Percentiles rank a stretch among this genome's conserved stretches.
Conservation (phyloP, 2,113 vertebrate genomes). For the Hassar affinis region DNA sequence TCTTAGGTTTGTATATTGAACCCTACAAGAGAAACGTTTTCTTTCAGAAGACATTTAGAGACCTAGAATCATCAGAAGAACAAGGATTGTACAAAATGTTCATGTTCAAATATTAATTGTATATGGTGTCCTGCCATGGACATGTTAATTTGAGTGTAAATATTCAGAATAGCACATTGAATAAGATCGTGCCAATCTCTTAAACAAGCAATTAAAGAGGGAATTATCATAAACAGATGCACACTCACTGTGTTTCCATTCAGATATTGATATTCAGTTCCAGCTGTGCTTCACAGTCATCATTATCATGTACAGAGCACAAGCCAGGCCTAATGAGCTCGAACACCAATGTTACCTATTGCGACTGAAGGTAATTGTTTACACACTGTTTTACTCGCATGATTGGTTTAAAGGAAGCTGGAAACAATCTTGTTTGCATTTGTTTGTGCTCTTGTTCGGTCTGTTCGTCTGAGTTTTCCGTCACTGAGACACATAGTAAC, state of each 20-base stretch:
- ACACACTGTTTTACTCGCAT: conserved; percentile 39
- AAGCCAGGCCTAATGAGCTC: conserved; percentile 39
- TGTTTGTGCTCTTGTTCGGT: conserved; percentile 9
- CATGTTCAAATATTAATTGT: not conserved
- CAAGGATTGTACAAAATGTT: not conserved
- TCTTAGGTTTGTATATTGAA: not conserved
- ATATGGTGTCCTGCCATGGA: not conserved
- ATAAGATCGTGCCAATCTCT: not conserved
- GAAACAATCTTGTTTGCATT: conserved; percentile 40
- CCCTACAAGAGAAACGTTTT: not conserved
- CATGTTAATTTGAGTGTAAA: not conserved
- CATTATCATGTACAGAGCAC: conserved; percentile 44
- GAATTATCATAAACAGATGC: conserved; percentile 23
- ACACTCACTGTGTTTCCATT: conserved; percentile 17
- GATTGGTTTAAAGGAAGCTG: conserved; percentile 36
- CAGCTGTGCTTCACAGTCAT: conserved; percentile 36
- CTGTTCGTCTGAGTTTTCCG: conserved; percentile 1
- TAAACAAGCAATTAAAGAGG: not conserved
- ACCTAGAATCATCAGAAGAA: not conserved
- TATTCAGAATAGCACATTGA: not conserved
- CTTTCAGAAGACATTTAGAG: not conserved
- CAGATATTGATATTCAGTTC: conserved; percentile 36
- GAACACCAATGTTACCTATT: conserved; percentile 41
- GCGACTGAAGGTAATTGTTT: conserved; percentile 51
- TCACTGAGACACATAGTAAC: conserved; percentile 11